Percentiles rank a stretch among this genome's conserved stretches.
These are phyloP conservation scores for Ctenochaetus hawaiiensis DNA, from an alignment of 2,797 vertebrate genomes.

Conservation along the genomic window DNA sequence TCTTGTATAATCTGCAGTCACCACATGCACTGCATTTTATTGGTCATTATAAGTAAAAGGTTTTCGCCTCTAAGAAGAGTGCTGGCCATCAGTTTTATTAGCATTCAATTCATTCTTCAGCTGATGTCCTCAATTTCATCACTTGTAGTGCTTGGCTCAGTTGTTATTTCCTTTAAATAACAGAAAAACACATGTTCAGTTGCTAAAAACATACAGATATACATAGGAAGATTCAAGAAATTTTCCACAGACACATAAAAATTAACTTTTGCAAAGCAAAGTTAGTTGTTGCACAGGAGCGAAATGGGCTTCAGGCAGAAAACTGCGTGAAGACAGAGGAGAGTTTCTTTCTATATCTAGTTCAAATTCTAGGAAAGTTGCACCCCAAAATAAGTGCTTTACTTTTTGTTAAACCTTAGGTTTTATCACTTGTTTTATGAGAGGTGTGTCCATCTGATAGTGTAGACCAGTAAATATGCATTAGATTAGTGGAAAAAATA, in stretches of 20 bases:
- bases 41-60: not conserved
- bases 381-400: not conserved
- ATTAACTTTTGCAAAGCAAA: not conserved
- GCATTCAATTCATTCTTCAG: not conserved
- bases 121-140: not conserved
- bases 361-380: not conserved
- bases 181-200: not conserved
- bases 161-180: not conserved
- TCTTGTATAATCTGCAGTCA: too few species aligned
- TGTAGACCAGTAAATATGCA: conserved; percentile 39
- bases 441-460: conserved; percentile 41
- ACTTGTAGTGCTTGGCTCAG: not conserved
- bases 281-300: not conserved
- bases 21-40: not conserved
- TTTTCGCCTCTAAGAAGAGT: not conserved
- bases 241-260: not conserved
- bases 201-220: not conserved
- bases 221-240: not conserved
- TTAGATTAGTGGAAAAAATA: not conserved
- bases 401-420: conserved; percentile 18
- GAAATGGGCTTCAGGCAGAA: not conserved
- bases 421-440: conserved; percentile 47
- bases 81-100: not conserved
- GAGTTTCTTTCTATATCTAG: not conserved
- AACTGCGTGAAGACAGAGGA: not conserved